Conservation (phyloP, 2,113 vertebrate genomes). For the Calyptommatus sinebrachiatus region DNA sequence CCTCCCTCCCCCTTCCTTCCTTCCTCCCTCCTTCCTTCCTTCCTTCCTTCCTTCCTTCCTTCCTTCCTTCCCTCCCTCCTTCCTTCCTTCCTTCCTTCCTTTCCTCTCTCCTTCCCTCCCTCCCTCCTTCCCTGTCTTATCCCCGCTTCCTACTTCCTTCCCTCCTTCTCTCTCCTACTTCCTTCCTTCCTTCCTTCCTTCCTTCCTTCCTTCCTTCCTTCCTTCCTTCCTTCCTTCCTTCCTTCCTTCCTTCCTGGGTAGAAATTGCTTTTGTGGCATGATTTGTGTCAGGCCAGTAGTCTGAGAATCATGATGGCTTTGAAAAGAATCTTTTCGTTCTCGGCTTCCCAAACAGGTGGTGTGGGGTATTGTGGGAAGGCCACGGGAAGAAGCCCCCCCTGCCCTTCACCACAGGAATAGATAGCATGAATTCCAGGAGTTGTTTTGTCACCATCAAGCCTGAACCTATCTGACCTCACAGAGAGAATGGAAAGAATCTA, state of each 20-base stretch:
- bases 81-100: neutral
- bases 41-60: neutral
- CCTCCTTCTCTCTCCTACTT: neutral
- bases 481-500: rapidly evolving
- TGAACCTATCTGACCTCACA: neutral
- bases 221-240: neutral
- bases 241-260: neutral
- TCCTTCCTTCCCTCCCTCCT: neutral
- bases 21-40: neutral
- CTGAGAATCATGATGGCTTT: neutral
- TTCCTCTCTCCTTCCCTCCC: neutral
- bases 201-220: neutral
- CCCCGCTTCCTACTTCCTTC: too few relatives aligned
- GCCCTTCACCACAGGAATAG: constrained; percentile 11
- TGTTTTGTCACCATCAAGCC: constrained; percentile 33
- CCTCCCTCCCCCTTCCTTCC: neutral
- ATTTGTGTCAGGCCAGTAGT: neutral
- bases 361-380: constrained; percentile 24
- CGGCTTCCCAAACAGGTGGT: constrained; percentile 20
- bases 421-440: constrained; percentile 55
- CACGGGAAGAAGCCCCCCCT: constrained; percentile 28
- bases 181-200: neutral
- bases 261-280: neutral
- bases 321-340: constrained; percentile 8
- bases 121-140: too few relatives aligned